Percentiles rank a stretch among this genome's conserved stretches.
phyloP scores from a whole-genome alignment of 2,113 vertebrate species.

The Barnardius zonarius region DNA sequence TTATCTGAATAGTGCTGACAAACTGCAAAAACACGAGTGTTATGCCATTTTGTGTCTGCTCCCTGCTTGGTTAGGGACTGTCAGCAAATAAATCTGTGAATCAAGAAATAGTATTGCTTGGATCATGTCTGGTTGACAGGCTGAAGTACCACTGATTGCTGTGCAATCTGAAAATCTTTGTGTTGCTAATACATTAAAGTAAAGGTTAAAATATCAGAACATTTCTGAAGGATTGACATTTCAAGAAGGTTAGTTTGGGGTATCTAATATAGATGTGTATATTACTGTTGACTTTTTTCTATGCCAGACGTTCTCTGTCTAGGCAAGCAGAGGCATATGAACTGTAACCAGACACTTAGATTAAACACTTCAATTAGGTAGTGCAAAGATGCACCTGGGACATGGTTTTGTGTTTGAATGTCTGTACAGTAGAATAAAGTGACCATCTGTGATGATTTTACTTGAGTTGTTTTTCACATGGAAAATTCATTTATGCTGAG shows the following conservation, averaged over 20 bases:
- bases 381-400: neutral
- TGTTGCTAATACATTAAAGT: neutral
- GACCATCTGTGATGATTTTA: neutral
- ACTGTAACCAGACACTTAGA: neutral
- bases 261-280: neutral
- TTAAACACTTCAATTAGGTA: neutral
- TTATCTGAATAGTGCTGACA: neutral
- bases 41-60: neutral
- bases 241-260: neutral
- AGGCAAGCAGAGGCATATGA: neutral
- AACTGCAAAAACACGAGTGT: neutral
- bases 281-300: neutral
- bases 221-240: neutral
- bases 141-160: neutral
- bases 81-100: neutral
- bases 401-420: neutral
- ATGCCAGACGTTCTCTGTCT: neutral
- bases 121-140: neutral
- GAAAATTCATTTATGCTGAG: neutral
- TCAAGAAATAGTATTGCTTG: neutral
- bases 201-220: neutral
- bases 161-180: neutral
- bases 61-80: neutral
- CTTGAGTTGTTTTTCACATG: neutral
- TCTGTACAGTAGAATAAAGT: neutral